Percentiles rank a stretch among this genome's conserved stretches.
Evolutionary conservation across 2,113 vertebrate genomes (phyloP).

Genomic region (Potamarius usumacintae): DNA sequence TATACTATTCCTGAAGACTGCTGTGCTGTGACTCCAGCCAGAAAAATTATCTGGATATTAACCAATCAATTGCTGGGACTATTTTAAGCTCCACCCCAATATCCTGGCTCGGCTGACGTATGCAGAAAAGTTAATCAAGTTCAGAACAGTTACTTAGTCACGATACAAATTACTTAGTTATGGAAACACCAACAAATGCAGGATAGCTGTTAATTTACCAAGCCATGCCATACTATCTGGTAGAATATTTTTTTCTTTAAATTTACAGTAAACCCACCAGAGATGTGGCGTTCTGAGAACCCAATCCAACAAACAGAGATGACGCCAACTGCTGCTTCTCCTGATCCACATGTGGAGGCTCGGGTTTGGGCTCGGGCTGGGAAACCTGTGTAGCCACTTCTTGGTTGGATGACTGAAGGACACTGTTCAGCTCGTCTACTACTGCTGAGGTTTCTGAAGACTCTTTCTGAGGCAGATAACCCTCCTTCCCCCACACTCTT

Average conservation of each 20-base stretch:
- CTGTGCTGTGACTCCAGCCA: background rate
- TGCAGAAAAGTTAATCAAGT: background rate
- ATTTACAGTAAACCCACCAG: constrained; percentile 75
- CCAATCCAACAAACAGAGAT: constrained; percentile 86
- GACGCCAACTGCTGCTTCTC: constrained; percentile 89
- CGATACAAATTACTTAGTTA: background rate
- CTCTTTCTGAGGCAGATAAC: constrained; percentile 86
- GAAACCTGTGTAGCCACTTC: constrained; percentile 52
- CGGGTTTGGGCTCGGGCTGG: constrained; percentile 46
- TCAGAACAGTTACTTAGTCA: background rate
- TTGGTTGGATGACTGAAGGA: constrained; percentile 53
- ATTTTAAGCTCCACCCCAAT: background rate
- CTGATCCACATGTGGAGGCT: constrained; percentile 68
- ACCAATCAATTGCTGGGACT: background rate
- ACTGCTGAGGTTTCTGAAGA: constrained; percentile 61
- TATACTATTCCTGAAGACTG: background rate
- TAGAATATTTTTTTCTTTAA: too few species aligned
- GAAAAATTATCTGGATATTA: background rate
- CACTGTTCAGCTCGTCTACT: constrained; percentile 53
- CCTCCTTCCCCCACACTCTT: constrained; percentile 91
- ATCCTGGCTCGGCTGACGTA: background rate
- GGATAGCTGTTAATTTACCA: background rate
- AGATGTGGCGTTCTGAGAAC: constrained; percentile 75
- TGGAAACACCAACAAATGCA: background rate
- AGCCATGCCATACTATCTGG: background rate